Percentiles rank a stretch among this genome's conserved stretches.
Conservation (phyloP, 2,888 invertebrate genomes). For the Globia sparganii region DNA sequence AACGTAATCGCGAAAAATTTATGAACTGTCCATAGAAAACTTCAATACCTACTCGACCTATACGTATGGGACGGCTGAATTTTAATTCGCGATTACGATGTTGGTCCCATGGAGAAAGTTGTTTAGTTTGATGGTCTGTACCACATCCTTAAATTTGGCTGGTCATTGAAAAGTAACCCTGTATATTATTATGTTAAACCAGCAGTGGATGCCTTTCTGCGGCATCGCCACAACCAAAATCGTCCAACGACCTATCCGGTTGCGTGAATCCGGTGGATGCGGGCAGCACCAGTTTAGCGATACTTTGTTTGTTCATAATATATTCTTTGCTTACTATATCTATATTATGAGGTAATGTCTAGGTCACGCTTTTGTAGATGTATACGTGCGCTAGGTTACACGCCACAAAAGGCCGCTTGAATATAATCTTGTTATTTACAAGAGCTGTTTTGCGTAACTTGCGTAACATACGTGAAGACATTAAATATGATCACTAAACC, state of each 20-base stretch:
- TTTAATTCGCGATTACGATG: too few species aligned
- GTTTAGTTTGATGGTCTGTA: too few species aligned
- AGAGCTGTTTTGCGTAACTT: constrained; percentile 14
- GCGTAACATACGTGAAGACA: constrained; percentile 24
- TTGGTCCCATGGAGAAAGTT: too few species aligned
- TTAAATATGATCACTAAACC: constrained; percentile 16
- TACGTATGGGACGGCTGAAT: too few species aligned
- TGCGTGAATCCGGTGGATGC: not conserved
- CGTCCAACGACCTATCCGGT: not conserved
- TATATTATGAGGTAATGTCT: constrained; percentile 38
- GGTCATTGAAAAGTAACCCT: too few species aligned
- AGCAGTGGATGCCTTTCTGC: not conserved
- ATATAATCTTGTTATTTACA: constrained; percentile 51
- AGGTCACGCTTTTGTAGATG: constrained; percentile 33
- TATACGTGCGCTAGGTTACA: constrained; percentile 16
- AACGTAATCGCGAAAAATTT: too few species aligned
- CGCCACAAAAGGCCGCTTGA: constrained; percentile 14
- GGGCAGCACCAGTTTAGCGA: not conserved
- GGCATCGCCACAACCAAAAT: not conserved
- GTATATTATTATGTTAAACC: not conserved
- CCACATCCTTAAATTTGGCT: too few species aligned
- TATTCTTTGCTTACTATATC: constrained; percentile 32
- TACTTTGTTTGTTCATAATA: constrained; percentile 27
- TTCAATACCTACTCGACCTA: too few species aligned
- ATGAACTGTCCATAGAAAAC: too few species aligned